A percentile compares a stretch with the other conserved stretches of the same genome.
Evolutionary conservation across 2,113 vertebrate genomes (phyloP).

Genomic region (Vireo altiloquus): DNA sequence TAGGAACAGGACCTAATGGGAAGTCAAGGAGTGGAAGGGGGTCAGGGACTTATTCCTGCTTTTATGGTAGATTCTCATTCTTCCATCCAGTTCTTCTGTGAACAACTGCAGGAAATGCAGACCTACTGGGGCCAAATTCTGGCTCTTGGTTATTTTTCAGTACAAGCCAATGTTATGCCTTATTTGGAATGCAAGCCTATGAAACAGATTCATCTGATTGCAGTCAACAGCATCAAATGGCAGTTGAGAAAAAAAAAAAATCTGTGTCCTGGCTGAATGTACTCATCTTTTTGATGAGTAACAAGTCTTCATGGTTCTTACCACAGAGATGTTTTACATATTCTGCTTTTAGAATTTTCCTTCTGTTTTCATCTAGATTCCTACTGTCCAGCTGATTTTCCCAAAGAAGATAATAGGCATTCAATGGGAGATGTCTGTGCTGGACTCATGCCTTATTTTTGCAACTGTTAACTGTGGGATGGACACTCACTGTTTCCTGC

Average conservation of each 20-base stretch:
- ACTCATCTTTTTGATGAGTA: neutral
- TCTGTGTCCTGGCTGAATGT: neutral
- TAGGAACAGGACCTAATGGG: neutral
- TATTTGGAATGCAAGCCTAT: neutral
- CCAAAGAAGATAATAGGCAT: neutral
- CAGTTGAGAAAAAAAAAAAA: neutral
- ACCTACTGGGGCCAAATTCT: neutral
- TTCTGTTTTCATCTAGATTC: neutral
- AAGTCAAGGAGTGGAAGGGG: neutral
- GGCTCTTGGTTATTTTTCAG: neutral
- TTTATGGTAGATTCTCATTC: neutral
- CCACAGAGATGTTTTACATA: neutral
- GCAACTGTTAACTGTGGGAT: neutral
- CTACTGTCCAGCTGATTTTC: neutral
- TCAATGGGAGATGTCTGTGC: neutral
- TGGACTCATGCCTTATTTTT: neutral
- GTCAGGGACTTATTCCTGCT: neutral
- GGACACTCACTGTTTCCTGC: neutral
- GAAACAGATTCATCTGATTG: neutral
- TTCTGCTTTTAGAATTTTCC: neutral
- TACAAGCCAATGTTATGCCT: neutral
- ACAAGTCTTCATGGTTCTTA: neutral
- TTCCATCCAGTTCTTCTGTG: neutral
- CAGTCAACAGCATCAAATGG: neutral
- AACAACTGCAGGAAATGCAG: neutral